phyloP scores from a whole-genome alignment of 1,140 invertebrate species.

The Thaumatotibia leucotreta region DNA sequence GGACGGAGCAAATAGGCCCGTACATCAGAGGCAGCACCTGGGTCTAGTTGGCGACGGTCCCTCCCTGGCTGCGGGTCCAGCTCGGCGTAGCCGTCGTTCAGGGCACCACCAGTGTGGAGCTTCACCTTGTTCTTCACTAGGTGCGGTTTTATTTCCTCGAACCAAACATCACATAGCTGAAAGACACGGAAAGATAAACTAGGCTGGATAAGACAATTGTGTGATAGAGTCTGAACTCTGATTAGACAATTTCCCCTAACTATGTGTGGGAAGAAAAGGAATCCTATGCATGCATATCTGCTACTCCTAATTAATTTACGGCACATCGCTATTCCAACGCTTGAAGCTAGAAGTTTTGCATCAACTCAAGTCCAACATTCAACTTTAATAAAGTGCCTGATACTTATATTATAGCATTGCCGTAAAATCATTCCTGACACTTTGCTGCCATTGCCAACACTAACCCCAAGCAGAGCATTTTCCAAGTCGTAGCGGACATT shows the following conservation, averaged over 20 bases:
- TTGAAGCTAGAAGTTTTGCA: too few species aligned
- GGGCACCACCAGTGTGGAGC: slow-evolving; percentile 43
- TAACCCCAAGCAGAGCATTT: slow-evolving; percentile 56
- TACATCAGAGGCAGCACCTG: slow-evolving; percentile 68
- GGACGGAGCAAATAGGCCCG: slow-evolving; percentile 32
- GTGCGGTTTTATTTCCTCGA: slow-evolving; percentile 65
- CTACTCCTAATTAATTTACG: too few species aligned
- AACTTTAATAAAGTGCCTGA: neutral
- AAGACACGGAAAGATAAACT: slow-evolving; percentile 17
- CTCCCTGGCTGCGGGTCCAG: slow-evolving; percentile 20
- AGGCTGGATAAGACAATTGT: neutral
- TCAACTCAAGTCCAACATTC: too few species aligned
- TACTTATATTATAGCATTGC: neutral
- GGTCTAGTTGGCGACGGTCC: slow-evolving; percentile 48
- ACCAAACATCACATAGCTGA: slow-evolving; percentile 68
- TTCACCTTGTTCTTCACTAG: slow-evolving; percentile 64
- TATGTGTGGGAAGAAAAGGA: too few species aligned
- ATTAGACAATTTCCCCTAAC: too few species aligned
- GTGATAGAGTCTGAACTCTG: too few species aligned
- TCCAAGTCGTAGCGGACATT: slow-evolving; percentile 56
- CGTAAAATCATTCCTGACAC: neutral
- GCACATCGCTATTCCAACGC: too few species aligned
- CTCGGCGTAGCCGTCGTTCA: slow-evolving; percentile 10
- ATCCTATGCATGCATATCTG: too few species aligned
- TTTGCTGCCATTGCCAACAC: too few species aligned